Evolutionary conservation across 1,140 invertebrate species (phyloP).

Genomic region (Schlechtendalia chinensis): DNA sequence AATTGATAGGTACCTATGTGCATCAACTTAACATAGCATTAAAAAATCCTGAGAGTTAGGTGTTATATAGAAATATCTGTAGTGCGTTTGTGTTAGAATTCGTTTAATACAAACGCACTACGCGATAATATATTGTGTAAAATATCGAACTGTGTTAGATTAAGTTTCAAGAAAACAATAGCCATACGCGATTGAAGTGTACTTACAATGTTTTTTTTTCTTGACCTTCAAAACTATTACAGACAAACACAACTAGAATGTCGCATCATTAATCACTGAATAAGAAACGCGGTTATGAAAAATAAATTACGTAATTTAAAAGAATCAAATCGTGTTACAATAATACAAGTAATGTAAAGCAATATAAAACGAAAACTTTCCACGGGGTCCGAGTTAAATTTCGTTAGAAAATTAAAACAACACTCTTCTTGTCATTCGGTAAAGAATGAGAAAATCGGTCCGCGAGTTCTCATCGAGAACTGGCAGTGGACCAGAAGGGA

Average conservation of each 20-base stretch:
- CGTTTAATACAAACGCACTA: no score
- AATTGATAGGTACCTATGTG: no score
- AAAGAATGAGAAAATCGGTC: slow-evolving; percentile 18
- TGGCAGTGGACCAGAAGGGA: slow-evolving; percentile 27
- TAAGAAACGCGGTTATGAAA: background rate
- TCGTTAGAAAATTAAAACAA: background rate
- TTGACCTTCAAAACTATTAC: slow-evolving; percentile 17
- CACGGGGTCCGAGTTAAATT: background rate
- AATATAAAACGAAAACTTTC: background rate
- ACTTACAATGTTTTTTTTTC: background rate
- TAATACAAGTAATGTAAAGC: background rate
- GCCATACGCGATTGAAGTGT: background rate
- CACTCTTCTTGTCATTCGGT: background rate
- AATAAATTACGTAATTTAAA: background rate
- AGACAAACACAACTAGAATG: background rate
- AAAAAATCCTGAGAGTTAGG: no score
- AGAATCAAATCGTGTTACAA: background rate
- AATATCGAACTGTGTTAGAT: background rate
- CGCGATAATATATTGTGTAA: no score
- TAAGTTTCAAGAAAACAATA: background rate
- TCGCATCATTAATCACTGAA: background rate
- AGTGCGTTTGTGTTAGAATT: no score
- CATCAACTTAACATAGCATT: no score
- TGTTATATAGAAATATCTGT: no score
- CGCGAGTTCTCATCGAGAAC: slow-evolving; percentile 6